Evolutionary conservation across 2,113 vertebrate genomes (phyloP).

Genomic region (Thinocorus orbignyianus): DNA sequence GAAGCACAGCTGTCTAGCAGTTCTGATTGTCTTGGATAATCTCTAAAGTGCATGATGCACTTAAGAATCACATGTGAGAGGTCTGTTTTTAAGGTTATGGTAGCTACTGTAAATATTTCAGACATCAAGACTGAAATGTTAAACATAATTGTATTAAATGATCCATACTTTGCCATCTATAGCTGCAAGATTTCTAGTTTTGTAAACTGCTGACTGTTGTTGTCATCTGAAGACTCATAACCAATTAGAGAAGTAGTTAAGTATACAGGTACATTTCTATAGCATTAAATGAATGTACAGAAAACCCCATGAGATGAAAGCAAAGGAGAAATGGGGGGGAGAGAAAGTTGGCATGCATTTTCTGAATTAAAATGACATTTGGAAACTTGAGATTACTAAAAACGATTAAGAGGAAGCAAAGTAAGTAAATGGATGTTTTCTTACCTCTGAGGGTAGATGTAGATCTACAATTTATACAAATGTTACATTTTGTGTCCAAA

Average conservation of each 20-base stretch:
- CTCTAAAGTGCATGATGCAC: accelerated
- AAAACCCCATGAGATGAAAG: not conserved
- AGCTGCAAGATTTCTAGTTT: not conserved
- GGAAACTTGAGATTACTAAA: not conserved
- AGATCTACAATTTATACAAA: not conserved
- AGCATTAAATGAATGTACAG: not conserved
- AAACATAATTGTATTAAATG: not conserved
- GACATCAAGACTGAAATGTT: not conserved
- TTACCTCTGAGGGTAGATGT: not conserved
- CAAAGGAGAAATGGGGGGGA: not conserved
- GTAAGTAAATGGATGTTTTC: accelerated
- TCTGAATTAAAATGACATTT: accelerated
- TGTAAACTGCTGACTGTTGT: not conserved
- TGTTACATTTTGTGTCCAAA: accelerated
- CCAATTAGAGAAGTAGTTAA: not conserved
- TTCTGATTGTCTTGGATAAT: not conserved
- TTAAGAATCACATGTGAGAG: not conserved
- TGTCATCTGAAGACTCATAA: not conserved
- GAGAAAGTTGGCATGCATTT: accelerated
- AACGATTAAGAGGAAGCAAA: accelerated
- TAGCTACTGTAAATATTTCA: not conserved
- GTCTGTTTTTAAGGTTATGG: accelerated
- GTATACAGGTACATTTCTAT: accelerated
- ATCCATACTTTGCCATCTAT: accelerated
- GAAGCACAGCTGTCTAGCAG: accelerated